These are phyloP conservation scores for Rhinatrema bivittatum DNA, from an alignment of 2,797 vertebrate genomes.

Conservation along the genomic window DNA sequence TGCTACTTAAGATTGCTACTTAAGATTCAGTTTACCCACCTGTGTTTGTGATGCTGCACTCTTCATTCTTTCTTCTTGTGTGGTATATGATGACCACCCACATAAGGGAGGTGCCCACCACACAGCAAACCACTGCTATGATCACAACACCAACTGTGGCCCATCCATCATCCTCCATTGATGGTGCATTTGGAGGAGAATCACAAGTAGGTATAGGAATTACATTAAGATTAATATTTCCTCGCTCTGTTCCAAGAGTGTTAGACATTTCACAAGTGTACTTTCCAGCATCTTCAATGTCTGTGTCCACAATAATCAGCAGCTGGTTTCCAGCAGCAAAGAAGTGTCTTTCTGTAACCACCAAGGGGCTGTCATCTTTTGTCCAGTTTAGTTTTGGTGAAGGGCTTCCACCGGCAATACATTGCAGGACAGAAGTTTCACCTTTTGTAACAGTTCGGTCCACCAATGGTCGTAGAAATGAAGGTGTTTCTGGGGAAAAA, in stretches of 20 bases:
- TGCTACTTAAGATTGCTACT: too few relatives aligned
- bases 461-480: conserved; percentile 79
- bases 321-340: conserved; percentile 93
- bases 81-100: conserved; percentile 99
- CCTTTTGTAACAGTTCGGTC: conserved; percentile 87
- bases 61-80: conserved; percentile 83
- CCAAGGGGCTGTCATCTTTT: conserved; percentile 83
- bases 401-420: conserved; percentile 89
- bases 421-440: conserved; percentile 89
- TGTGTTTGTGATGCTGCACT: conserved; percentile 95
- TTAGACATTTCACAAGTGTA: conserved; percentile 98
- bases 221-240: conserved; percentile 77
- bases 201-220: conserved; percentile 88
- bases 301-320: conserved; percentile 87
- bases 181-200: conserved; percentile 61
- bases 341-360: conserved; percentile 88
- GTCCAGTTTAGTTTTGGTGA: conserved; percentile 88
- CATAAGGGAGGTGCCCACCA: conserved; percentile 93
- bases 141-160: conserved; percentile 92
- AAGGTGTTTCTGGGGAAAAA: conserved; percentile 78
- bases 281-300: conserved; percentile 77
- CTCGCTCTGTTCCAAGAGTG: conserved; percentile 82
- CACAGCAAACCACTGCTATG: conserved; percentile 95
- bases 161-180: conserved; percentile 79
- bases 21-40: conserved; percentile 59